Evolutionary conservation across 1,140 invertebrate species (phyloP).

Genomic region (Lordiphosa mommai): DNA sequence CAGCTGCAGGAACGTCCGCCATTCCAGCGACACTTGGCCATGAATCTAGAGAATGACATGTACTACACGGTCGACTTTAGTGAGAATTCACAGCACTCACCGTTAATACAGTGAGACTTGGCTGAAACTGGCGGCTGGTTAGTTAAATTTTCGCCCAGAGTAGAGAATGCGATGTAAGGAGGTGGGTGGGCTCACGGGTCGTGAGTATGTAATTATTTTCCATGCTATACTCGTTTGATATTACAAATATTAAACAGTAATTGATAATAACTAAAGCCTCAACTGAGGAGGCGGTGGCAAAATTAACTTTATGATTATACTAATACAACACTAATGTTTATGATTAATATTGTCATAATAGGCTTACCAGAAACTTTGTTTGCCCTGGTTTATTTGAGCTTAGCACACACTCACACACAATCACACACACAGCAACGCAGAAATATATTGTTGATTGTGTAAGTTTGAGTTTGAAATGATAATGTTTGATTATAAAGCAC

Average conservation of each 20-base stretch:
- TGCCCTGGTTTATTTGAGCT: conserved; percentile 45
- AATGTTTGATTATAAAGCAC: conserved; percentile 45
- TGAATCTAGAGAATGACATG: conserved; percentile 83
- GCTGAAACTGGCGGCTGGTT: conserved; percentile 46
- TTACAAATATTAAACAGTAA: conserved; percentile 69
- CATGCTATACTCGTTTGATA: conserved; percentile 62
- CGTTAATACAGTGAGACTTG: conserved; percentile 83
- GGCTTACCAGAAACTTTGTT: conserved; percentile 49
- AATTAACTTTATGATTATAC: conserved; percentile 54
- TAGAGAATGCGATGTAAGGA: conserved; percentile 6
- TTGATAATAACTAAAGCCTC: conserved; percentile 53
- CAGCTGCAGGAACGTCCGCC: conserved; percentile 71
- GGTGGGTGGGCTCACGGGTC: not conserved
- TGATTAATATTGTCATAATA: conserved; percentile 54
- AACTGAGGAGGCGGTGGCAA: conserved; percentile 15
- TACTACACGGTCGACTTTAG: conserved; percentile 87
- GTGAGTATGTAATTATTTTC: conserved; percentile 50
- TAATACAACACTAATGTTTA: conserved; percentile 44
- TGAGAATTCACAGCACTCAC: conserved; percentile 84
- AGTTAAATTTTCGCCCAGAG: conserved; percentile 68
- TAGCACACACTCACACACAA: conserved; percentile 19
- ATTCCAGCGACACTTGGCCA: conserved; percentile 81
- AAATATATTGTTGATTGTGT: conserved; percentile 4
- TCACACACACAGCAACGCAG: not conserved
- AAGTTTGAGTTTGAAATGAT: conserved; percentile 18